A percentile compares a stretch with the other conserved stretches of the same genome.
Conservation (phyloP, 2,888 invertebrate genomes). For the Leucania comma region DNA sequence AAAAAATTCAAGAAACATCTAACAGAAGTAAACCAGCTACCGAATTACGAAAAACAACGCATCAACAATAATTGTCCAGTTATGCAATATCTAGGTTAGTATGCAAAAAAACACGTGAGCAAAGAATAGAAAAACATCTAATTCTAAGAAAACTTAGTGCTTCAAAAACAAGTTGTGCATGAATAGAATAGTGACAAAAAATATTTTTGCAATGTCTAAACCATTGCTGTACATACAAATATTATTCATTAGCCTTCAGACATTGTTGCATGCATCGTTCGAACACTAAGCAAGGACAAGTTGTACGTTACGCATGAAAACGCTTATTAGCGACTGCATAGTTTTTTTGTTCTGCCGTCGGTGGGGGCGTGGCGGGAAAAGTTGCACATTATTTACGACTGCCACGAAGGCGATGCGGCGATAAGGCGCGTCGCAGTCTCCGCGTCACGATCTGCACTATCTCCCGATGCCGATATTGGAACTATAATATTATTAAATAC, state of each 20-base stretch:
- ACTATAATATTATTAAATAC: constrained; percentile 85
- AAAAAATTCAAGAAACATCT: constrained; percentile 17
- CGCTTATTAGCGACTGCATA: constrained; percentile 72
- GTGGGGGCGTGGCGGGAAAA: constrained; percentile 89
- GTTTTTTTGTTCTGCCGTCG: constrained; percentile 75
- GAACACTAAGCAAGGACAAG: constrained; percentile 64
- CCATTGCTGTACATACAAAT: constrained; percentile 49
- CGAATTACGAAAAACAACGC: constrained; percentile 46
- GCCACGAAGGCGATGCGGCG: constrained; percentile 89
- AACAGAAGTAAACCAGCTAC: constrained; percentile 23
- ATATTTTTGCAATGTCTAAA: constrained; percentile 49
- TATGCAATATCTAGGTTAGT: constrained; percentile 49
- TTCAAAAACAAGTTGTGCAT: constrained; percentile 39
- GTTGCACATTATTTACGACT: constrained; percentile 90
- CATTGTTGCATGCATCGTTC: constrained; percentile 65
- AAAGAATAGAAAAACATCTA: constrained; percentile 45
- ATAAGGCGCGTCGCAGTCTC: constrained; percentile 90
- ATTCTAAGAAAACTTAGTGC: constrained; percentile 46
- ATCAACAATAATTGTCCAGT: constrained; percentile 39
- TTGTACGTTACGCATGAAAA: constrained; percentile 61
- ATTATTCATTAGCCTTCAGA: constrained; percentile 66
- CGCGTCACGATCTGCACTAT: constrained; percentile 90
- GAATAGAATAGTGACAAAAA: constrained; percentile 51
- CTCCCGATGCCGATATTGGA: constrained; percentile 86
- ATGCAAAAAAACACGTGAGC: constrained; percentile 47